A percentile compares a stretch with the other conserved stretches of the same genome.
phyloP scores from a whole-genome alignment of 2,797 vertebrate genomes.

The Pseudochirops corinnae region DNA sequence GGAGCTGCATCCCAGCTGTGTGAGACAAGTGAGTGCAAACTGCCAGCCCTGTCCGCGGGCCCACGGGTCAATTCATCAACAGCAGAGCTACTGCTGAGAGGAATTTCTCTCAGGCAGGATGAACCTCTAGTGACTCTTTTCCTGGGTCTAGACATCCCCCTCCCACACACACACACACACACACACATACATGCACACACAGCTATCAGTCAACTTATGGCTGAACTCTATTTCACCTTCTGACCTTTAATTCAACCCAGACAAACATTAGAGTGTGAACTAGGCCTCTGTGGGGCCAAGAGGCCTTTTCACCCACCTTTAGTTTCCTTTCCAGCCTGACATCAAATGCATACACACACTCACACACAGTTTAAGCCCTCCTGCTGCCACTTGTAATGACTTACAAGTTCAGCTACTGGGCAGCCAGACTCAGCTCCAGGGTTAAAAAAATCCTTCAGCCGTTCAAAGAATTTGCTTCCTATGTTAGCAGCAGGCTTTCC shows the following conservation, averaged over 20 bases:
- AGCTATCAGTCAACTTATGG: constrained; percentile 81
- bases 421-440: constrained; percentile 1
- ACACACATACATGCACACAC: neutral
- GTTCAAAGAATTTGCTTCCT: neutral
- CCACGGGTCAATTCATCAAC: constrained; percentile 83
- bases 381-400: constrained; percentile 31
- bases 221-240: constrained; percentile 90
- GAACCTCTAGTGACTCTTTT: constrained; percentile 83
- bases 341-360: constrained; percentile 11
- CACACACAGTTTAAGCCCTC: constrained; percentile 30
- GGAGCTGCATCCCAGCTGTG: constrained; percentile 72
- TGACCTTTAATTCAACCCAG: constrained; percentile 87
- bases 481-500: neutral
- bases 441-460: neutral
- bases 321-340: neutral
- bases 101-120: constrained; percentile 80
- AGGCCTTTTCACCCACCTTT: constrained; percentile 22
- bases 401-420: constrained; percentile 19
- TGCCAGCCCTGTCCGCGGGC: constrained; percentile 27
- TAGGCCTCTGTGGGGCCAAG: constrained; percentile 47
- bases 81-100: constrained; percentile 76
- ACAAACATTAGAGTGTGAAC: constrained; percentile 62
- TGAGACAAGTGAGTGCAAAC: constrained; percentile 46
- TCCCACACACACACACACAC: neutral
- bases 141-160: constrained; percentile 61